These are phyloP conservation scores for Sarcoramphus papa DNA, from an alignment of 2,797 vertebrate species.

Conservation along the genomic window DNA sequence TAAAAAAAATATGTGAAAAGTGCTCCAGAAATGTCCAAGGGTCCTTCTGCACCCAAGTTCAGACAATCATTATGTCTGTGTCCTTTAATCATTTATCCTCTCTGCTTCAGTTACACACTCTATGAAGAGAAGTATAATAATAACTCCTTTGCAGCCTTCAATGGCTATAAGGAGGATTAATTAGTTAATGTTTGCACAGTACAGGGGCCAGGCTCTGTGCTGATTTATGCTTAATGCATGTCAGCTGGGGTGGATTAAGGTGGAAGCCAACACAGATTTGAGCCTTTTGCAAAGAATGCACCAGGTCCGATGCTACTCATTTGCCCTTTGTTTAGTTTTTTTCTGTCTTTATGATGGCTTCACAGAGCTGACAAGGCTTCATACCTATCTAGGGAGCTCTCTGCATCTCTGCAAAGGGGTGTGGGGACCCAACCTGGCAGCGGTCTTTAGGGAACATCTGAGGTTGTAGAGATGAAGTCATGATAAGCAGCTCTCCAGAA, in stretches of 20 bases:
- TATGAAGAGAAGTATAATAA: not conserved
- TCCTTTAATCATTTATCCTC: slow-evolving; percentile 13
- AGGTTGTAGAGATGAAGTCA: not conserved
- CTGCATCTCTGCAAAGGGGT: not conserved
- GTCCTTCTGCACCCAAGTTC: not conserved
- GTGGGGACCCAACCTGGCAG: not conserved
- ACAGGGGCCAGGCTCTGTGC: not conserved
- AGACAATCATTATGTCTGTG: not conserved
- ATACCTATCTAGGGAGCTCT: not conserved
- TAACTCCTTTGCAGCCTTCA: not conserved
- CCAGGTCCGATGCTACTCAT: not conserved
- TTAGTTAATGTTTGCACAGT: slow-evolving; percentile 53
- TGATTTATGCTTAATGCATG: not conserved
- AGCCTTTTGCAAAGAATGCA: not conserved
- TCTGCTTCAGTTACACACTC: not conserved
- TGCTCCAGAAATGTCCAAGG: not conserved
- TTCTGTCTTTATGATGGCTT: not conserved
- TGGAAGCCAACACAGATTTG: not conserved
- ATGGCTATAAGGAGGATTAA: slow-evolving; percentile 15
- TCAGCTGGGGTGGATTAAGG: not conserved
- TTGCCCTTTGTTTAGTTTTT: not conserved
- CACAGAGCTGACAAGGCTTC: not conserved
- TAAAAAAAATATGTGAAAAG: not conserved
- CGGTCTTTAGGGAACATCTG: not conserved
- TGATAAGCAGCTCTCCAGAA: not conserved